Base-by-base conservation (phyloP, 2,888 invertebrate species). In the Stratiomys singularior region DNA sequence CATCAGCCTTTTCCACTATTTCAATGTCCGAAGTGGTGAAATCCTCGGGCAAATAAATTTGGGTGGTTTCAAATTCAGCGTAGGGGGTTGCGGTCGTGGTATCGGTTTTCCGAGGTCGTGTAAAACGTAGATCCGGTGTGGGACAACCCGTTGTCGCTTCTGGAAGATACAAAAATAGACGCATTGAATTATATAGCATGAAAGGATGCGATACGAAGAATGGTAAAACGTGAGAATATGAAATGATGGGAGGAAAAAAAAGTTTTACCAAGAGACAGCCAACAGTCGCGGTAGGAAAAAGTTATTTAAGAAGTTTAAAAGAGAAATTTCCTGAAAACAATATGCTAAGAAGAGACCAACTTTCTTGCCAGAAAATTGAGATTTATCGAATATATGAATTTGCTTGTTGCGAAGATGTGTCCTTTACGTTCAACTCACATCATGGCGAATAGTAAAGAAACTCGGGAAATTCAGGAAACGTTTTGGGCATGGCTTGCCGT, bases 141-240 rank as follows among this genome's bases (percentile, higher is more conserved):
- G 85, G 85, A 76, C 87, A 87, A 66, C 87, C 87, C 15, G 86
- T 86, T 71, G 87, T 85, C 76, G 86, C 86, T 83, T 87, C 87
- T 87, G 81, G n/a, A 81, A 82, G 46, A 23, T 1, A 27, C 44
- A 76, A 69, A 46, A 76, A 47, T 2, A 52, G 18, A 46, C n/a
- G 27, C 13, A 71, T 9, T 13, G 4, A 30, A 9, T 52, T 37
- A 44, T 28, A 76, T 23, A 46, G 37, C 60, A 21, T 30, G 30
- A 21, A 30, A 37, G 18, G 28, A 72, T 37, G 28, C 18, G 11
- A 28, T 72, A 28, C 37, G 30, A 27, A 25, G 25, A 47, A 47
- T 69, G 72, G 58, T 18, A 52, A 72, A 18, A n/a, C 52, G 52
- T 52, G 52, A 52, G 18, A 52, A 52, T 18, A 18, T 52, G 52